phyloP scores from a whole-genome alignment of 2,888 invertebrate species.

The Eremobia ochroleuca region DNA sequence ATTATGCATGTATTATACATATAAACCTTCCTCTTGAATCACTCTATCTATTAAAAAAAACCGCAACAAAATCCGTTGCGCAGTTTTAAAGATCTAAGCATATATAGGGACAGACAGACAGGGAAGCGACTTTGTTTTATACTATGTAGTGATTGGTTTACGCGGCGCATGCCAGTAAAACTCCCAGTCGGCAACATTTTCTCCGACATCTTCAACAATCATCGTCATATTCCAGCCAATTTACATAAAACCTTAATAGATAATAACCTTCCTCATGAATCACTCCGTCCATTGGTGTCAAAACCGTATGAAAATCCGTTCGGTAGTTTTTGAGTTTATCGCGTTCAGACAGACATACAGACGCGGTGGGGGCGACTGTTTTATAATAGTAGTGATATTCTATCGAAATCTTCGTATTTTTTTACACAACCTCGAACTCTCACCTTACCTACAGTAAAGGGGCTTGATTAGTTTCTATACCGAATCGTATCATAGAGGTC shows the following conservation, averaged over 20 bases:
- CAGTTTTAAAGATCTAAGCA: no score
- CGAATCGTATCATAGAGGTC: not conserved
- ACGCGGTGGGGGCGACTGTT: not conserved
- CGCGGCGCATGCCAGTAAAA: no score
- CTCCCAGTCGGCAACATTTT: not conserved
- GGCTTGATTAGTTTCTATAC: constrained; percentile 7
- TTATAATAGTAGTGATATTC: not conserved
- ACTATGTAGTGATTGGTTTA: no score
- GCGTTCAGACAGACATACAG: not conserved
- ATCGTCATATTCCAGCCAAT: not conserved
- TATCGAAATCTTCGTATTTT: constrained; percentile 25
- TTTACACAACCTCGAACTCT: constrained; percentile 23
- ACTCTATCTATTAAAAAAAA: no score
- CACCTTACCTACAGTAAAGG: constrained; percentile 20
- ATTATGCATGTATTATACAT: no score
- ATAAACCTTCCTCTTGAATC: no score
- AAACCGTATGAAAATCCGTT: not conserved
- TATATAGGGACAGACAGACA: no score
- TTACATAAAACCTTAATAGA: no score
- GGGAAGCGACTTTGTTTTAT: no score
- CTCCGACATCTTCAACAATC: not conserved
- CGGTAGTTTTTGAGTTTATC: not conserved
- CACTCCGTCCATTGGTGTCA: not conserved
- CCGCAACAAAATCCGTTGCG: no score
- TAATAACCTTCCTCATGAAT: no score